Percentiles rank a stretch among this genome's conserved stretches.
Conservation (phyloP, 2,113 vertebrate species). For the Trachemys scripta region DNA sequence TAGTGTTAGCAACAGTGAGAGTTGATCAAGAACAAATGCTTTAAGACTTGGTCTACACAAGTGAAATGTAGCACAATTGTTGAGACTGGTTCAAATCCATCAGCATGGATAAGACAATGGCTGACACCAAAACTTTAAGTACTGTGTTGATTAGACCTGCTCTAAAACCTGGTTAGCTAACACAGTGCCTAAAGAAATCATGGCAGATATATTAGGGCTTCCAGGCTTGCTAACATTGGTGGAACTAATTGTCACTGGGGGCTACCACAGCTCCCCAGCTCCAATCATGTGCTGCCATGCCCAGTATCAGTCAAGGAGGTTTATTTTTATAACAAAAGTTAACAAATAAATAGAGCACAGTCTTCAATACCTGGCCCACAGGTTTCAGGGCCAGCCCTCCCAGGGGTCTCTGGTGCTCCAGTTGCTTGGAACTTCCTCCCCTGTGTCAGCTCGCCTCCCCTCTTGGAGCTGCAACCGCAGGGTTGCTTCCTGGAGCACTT, state of each 20-base stretch:
- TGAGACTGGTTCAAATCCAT: not conserved
- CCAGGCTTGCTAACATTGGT: not conserved
- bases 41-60: not conserved
- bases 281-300: too few relatives aligned
- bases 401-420: not conserved
- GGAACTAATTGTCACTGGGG: not conserved
- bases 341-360: not conserved
- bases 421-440: not conserved
- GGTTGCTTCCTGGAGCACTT: not conserved
- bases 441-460: not conserved
- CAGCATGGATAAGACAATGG: not conserved
- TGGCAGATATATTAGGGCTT: conserved; percentile 13
- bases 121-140: not conserved
- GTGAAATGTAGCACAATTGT: not conserved
- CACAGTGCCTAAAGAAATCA: not conserved
- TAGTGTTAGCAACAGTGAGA: not conserved
- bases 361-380: not conserved
- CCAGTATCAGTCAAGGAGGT: not conserved
- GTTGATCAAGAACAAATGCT: not conserved
- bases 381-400: not conserved
- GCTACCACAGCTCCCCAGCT: too few relatives aligned
- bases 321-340: not conserved
- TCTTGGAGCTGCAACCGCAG: not conserved
- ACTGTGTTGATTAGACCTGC: not conserved
- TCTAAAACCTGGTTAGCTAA: not conserved